Evolutionary conservation across 92 coral and sea anemone genomes (phyloP).

Genomic region (Metridium senile): DNA sequence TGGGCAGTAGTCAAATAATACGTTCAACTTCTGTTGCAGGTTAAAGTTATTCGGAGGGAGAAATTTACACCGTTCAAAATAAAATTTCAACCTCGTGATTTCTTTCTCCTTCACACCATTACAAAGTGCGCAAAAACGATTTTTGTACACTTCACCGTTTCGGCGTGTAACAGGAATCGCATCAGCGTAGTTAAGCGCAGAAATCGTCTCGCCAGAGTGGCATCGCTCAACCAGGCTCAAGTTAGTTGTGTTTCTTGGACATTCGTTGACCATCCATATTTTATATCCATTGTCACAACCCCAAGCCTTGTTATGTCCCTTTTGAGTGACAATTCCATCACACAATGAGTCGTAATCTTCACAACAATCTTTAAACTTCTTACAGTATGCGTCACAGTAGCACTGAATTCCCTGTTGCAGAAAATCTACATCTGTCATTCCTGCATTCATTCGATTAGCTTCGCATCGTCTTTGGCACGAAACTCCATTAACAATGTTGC

Average conservation of each 20-base stretch:
- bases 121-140: conserved; percentile 31
- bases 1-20: neutral
- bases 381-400: conserved; percentile 14
- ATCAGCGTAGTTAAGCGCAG: neutral
- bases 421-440: neutral
- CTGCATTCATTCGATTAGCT: too few species aligned
- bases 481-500: neutral
- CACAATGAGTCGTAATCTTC: conserved; percentile 9
- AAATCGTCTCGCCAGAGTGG: neutral
- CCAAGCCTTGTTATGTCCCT: neutral
- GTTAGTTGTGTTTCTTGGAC: conserved; percentile 2
- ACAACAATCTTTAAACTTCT: conserved; percentile 14
- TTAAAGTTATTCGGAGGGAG: conserved; percentile 5
- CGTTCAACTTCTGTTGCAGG: neutral
- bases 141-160: conserved; percentile 14
- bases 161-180: conserved; percentile 17
- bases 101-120: neutral
- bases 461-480: conserved; percentile 4
- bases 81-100: neutral
- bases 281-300: neutral
- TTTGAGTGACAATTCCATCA: neutral
- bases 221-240: conserved; percentile 1
- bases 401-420: neutral
- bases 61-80: conserved; percentile 4
- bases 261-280: conserved; percentile 7